phyloP scores from a whole-genome alignment of 2,113 vertebrate genomes.

The Mustela nigripes region DNA sequence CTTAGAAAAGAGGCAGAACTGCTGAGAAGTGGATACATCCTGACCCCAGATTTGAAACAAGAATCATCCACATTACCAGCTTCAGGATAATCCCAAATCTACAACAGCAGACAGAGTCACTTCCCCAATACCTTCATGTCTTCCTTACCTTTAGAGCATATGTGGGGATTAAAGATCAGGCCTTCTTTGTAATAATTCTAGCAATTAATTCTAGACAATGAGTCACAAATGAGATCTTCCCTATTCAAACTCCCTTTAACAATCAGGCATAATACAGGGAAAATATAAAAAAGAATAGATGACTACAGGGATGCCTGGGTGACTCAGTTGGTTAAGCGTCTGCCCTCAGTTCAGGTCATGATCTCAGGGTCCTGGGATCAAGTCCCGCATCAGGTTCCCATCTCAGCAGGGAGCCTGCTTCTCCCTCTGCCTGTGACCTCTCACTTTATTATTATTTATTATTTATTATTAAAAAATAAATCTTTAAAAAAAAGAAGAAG shows the following conservation, averaged over 20 bases:
- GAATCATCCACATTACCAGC: background rate
- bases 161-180: slow-evolving; percentile 2
- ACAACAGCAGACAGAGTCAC: background rate
- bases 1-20: slow-evolving; percentile 6
- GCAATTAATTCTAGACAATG: background rate
- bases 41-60: background rate
- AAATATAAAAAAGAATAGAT: background rate
- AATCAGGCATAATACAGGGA: background rate
- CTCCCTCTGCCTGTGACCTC: background rate
- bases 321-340: background rate
- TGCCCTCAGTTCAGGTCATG: background rate
- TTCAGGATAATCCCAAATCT: background rate
- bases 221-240: background rate
- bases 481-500: too few species aligned
- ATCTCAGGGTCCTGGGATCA: background rate
- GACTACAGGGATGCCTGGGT: background rate
- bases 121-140: background rate
- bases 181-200: background rate
- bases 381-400: background rate
- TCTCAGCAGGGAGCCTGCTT: background rate
- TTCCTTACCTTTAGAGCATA: background rate
- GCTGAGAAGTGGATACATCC: background rate
- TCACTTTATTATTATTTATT: background rate
- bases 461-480: too few species aligned
- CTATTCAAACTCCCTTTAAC: background rate